phyloP scores from a whole-genome alignment of 2,113 vertebrate species.

The Meleagris gallopavo region DNA sequence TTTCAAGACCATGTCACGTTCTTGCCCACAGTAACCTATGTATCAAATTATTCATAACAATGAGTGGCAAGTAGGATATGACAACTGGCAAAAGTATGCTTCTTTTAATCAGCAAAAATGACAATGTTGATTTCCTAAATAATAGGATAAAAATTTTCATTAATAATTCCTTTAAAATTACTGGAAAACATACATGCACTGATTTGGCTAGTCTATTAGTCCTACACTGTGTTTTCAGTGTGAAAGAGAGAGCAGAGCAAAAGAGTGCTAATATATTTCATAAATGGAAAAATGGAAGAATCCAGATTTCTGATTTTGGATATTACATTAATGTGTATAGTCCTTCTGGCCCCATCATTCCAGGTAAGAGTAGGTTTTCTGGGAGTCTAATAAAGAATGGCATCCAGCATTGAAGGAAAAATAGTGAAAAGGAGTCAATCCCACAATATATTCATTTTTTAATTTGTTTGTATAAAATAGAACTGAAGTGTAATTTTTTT shows the following conservation, averaged over 20 bases:
- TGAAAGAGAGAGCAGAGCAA: background rate
- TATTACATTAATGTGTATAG: background rate
- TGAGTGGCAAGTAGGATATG: fast-evolving
- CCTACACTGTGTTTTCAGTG: background rate
- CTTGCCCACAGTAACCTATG: background rate
- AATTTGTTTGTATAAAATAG: background rate
- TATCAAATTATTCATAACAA: background rate
- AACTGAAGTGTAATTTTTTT: background rate
- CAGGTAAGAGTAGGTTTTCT: background rate
- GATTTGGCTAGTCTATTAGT: background rate
- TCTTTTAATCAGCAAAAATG: background rate
- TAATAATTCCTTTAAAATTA: background rate
- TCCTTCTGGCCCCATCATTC: background rate
- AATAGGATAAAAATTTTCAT: background rate
- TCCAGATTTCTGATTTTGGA: background rate
- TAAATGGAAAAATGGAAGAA: background rate
- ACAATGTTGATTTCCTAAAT: background rate
- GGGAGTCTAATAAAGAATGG: background rate
- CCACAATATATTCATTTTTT: background rate
- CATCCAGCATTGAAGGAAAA: background rate
- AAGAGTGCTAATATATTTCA: background rate
- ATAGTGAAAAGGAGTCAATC: background rate
- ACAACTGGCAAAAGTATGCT: background rate
- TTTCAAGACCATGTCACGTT: background rate
- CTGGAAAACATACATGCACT: background rate